Percentiles rank a stretch among this genome's conserved stretches.
Evolutionary conservation across 2,113 vertebrate species (phyloP).

Genomic region (Poicephalus gulielmi): DNA sequence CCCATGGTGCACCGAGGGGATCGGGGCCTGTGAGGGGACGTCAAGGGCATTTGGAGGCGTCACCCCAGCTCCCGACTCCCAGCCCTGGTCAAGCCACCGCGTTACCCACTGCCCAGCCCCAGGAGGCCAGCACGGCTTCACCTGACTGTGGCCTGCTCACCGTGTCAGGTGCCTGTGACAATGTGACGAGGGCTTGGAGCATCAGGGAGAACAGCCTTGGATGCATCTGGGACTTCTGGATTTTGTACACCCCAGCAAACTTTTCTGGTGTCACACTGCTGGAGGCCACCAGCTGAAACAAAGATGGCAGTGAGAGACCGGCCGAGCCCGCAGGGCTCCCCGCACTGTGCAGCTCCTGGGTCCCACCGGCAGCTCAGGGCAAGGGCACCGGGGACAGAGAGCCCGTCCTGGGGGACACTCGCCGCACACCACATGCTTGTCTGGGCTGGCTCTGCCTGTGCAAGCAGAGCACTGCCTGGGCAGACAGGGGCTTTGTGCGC

Average conservation of each 20-base stretch:
- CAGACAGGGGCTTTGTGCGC: neutral
- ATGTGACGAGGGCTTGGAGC: neutral
- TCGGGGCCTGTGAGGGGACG: neutral
- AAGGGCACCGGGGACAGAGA: accelerated
- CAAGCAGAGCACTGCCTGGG: neutral
- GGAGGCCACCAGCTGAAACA: neutral
- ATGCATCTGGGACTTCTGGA: neutral
- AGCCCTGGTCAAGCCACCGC: neutral
- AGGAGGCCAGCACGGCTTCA: neutral
- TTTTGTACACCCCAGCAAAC: neutral
- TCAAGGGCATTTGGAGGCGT: neutral
- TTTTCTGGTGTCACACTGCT: neutral
- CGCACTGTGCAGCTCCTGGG: accelerated
- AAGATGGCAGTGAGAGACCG: neutral
- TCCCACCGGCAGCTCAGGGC: neutral
- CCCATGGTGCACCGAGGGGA: neutral
- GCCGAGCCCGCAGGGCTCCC: accelerated
- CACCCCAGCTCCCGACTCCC: neutral
- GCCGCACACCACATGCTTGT: neutral
- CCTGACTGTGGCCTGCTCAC: neutral
- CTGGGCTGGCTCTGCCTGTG: neutral
- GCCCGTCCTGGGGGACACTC: neutral
- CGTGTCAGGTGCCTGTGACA: neutral
- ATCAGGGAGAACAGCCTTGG: neutral
- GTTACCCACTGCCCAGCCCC: neutral